Base-by-base conservation (phyloP, 1,140 invertebrate genomes). In the Ylistrum balloti region DNA sequence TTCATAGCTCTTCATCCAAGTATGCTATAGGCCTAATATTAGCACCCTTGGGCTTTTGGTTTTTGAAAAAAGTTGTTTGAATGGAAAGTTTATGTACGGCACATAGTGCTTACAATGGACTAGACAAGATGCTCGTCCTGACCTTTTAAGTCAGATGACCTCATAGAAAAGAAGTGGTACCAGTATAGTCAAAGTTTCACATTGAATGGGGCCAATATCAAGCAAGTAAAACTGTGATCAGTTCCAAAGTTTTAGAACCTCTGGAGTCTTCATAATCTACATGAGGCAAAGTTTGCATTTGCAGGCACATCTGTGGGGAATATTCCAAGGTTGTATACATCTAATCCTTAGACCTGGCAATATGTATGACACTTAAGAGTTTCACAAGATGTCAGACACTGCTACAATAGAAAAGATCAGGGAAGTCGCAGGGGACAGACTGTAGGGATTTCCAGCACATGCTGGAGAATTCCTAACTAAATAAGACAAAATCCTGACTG, bases 371-470 rank as follows among this genome's bases (percentile, higher is more conserved):
- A 74, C 56, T 74, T 74, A 28, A n/a, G 22, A 28, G 56, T 74
- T n/a, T 28, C n/a, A 74, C n/a, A 74, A 74, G 22, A 74, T n/a
- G 56, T 74, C 56, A 74, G 56, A 74, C 56, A 74, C n/a, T 28
- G 22, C 0, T 74, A 74, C 56, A 74, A 74, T 74, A 28, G 56
- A 74, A 74, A 28, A n/a, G 56, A 74, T 74, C 11, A 74, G 56
- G 5, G 56, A 74, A 74, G 56, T 74, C 56, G 28, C n/a, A n/a
- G 56, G 17, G 56, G 56, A n/a, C 9, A 74, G 56, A 74, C 56
- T 28, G 2, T 7, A 74, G 56, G 56, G 56, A 74, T 74, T 74
- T 28, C 56, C 56, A 74, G 56, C 56, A 74, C 17, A 74, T 74
- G n/a, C 28, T n/a, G 56, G n/a, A 74, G 56, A 74, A 74, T 74